Evolutionary conservation across 2,888 invertebrate genomes (phyloP), one percentile per base, ranked within the genome.

Genomic region (Nymphalis polychloros): DNA sequence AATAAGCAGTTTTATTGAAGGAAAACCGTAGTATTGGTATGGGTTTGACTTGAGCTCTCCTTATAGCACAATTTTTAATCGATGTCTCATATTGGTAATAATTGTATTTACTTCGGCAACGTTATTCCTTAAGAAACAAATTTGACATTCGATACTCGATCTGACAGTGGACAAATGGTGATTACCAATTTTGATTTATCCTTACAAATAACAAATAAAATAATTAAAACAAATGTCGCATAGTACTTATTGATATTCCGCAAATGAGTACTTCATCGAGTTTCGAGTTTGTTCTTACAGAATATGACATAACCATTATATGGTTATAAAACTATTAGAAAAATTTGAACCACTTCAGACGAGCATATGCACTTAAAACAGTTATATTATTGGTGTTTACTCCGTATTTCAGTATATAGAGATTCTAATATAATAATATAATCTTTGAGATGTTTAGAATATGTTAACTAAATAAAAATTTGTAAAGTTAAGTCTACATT

Each of bases 1-100:
- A 41, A 41, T 4, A 41, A 41, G 3, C 13, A 13, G 41, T 41
- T 41, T 10, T 13, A 13, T 41, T 41, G 13, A 13, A 13, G 3
- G 41, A 41, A 41, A 41, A 41, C 13, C 50, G 20, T 5, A 5
- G 19, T n/a, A 50, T 35, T 3, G 19, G 23, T 23, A 59, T n/a
- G 13, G 17, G n/a, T 41, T 53, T 48, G 50, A 64, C 53, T 68
- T 68, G 68, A 68, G 68, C 68, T 64, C 19, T 35, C 63, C 68
- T 68, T 64, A 31, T 48, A 50, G n/a, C 23, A 59, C 48, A 63
- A 55, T 50, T 47, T 63, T 63, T 46, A 35, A 31, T 59, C 50
- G 63, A 20, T 63, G 59, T 59, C 50, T 31, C 16, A 23, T 27
- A 17, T 13, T 27, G 5, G 13, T 52, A 20, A 20, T 41, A 10